phyloP scores from a whole-genome alignment of 1,140 invertebrate species.

The Drosophila asahinai region DNA sequence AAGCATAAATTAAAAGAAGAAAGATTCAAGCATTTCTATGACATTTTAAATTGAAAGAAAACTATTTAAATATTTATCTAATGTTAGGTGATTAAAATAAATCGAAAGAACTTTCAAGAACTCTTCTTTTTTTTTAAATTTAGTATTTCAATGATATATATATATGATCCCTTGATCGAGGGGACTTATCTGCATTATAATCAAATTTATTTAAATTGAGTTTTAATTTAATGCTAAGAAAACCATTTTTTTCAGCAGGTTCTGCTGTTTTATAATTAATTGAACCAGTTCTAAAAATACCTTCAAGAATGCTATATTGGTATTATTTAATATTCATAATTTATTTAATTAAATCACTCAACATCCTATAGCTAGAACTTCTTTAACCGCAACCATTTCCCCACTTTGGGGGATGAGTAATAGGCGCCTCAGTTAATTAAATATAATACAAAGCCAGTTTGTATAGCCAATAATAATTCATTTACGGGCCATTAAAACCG shows the following conservation, averaged over 20 bases:
- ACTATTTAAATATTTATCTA: no score
- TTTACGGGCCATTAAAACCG: conserved; percentile 42
- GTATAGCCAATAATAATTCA: conserved; percentile 33
- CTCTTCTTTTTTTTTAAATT: background rate
- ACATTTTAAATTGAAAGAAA: no score
- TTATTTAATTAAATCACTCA: background rate
- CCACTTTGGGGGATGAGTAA: conserved; percentile 37
- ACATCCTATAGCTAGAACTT: background rate
- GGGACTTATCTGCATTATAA: background rate
- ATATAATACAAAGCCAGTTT: conserved; percentile 28
- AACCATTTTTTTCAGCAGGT: no score
- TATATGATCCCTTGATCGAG: background rate
- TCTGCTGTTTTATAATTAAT: no score
- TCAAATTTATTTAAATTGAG: background rate
- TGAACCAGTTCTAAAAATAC: no score
- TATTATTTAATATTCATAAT: no score
- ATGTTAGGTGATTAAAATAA: no score
- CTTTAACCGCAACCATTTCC: background rate
- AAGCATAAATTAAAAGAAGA: no score
- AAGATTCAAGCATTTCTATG: no score
- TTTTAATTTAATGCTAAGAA: background rate
- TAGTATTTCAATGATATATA: background rate
- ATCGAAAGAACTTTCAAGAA: background rate
- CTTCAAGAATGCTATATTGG: no score
- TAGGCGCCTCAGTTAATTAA: conserved; percentile 10